phyloP scores from a whole-genome alignment of 2,888 invertebrate species.

The Abrostola triplasia region DNA sequence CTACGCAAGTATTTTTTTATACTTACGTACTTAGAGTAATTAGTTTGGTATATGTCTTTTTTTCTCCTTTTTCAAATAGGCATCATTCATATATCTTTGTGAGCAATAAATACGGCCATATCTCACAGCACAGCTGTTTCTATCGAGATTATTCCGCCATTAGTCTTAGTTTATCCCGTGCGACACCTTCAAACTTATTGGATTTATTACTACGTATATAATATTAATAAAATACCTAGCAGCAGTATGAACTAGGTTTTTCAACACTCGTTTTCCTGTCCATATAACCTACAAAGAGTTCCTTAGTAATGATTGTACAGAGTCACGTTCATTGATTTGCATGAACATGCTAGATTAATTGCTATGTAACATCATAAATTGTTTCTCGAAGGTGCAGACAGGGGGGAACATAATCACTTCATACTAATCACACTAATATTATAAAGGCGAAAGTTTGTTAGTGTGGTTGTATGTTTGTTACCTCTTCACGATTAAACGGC shows the following conservation, averaged over 20 bases:
- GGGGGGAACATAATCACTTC: no score
- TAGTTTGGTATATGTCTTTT: no score
- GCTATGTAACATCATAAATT: not conserved
- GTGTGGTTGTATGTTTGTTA: no score
- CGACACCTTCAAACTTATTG: slow-evolving; percentile 52
- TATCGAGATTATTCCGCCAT: slow-evolving; percentile 53
- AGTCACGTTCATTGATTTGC: not conserved
- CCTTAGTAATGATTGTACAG: not conserved
- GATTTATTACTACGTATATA: slow-evolving; percentile 46
- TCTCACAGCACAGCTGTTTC: slow-evolving; percentile 32
- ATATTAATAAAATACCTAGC: slow-evolving; percentile 38
- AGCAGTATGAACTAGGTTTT: slow-evolving; percentile 15
- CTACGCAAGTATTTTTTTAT: no score
- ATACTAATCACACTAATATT: no score
- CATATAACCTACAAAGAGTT: not conserved
- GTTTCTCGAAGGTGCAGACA: no score
- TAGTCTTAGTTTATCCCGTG: slow-evolving; percentile 53
- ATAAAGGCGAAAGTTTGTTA: no score
- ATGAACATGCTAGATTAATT: slow-evolving; percentile 1
- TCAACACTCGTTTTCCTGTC: slow-evolving; percentile 21
- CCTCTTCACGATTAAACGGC: no score
- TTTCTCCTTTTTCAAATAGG: not conserved
- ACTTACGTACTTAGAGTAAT: no score
- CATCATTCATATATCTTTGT: not conserved
- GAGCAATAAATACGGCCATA: slow-evolving; percentile 29